Evolutionary conservation across 1,140 invertebrate species (phyloP), one percentile per base, ranked within the genome.

Genomic region (Eciton burchellii): DNA sequence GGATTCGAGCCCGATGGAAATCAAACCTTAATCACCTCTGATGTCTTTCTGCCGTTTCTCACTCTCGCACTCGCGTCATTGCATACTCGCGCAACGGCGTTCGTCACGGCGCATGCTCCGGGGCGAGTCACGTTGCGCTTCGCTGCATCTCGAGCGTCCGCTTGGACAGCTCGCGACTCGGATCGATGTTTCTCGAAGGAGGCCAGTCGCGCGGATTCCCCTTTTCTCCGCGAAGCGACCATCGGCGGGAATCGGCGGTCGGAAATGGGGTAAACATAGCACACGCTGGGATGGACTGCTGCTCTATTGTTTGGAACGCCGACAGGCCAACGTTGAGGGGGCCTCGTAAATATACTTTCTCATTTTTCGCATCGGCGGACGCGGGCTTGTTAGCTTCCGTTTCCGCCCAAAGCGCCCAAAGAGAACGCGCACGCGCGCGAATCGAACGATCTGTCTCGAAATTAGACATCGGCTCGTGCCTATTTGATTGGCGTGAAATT

Each of bases 1-100:
- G 21, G 26, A 47, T 35, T 83, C 43, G 43, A 12, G 26, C 52
- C 62, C 43, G 35, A 83, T 83, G 26, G 26, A 29, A 49, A 77
- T 77, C 52, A 77, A 83, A 77, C 24, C 16, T 9, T 68, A 77
- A 83, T 9, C 66, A 41, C 62, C 49, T 43, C 12, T 83, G 76
- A 83, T 68, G 81, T 63, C 43, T 77, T 19, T 71, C 43, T 59
- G 54, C 52, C 21, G 3, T 70, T 9, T 62, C 21, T 57, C 19
- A 35, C 62, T 19, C 8, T 19, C 62, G 43, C 35, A n/a, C n/a
- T n/a, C n/a, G n/a, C n/a, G n/a, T n/a, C n/a, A n/a, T 29, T 43
- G 26, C 66, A 12, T 35, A 35, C 29, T 26, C 4, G 47, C 19
- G 8, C 6, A 4, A 6, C 16, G 0, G 35, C n/a, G 8, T 63